These are phyloP conservation scores for Microcebus ravelobensis DNA, from an alignment of 2,113 vertebrate genomes.

Conservation along the genomic window DNA sequence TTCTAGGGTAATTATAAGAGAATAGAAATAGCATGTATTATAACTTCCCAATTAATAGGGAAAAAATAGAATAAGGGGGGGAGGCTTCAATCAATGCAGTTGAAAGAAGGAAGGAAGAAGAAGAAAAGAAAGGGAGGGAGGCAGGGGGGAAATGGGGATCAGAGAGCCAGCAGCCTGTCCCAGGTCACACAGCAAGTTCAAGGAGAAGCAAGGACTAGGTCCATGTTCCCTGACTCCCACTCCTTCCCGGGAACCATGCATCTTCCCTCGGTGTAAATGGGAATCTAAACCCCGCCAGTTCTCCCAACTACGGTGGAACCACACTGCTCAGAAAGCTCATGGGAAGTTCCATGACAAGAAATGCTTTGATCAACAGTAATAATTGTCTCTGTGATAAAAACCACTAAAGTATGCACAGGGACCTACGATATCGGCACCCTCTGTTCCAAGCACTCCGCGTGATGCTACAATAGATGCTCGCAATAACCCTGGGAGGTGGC, in stretches of 20 bases:
- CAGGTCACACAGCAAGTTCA: background rate
- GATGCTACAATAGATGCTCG: background rate
- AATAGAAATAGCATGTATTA: conserved; percentile 43
- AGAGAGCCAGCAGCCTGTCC: background rate
- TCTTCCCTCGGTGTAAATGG: background rate
- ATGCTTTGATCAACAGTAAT: background rate
- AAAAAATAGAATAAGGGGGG: background rate
- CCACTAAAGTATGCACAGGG: background rate
- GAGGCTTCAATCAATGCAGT: background rate
- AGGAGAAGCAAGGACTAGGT: background rate
- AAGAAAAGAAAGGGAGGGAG: too few species aligned
- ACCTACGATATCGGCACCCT: fast-evolving
- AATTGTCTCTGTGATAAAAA: background rate
- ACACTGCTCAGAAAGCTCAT: background rate
- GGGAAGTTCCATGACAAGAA: background rate
- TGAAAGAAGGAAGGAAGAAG: background rate
- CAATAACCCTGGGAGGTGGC: background rate
- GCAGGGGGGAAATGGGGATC: background rate
- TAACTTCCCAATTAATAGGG: conserved; percentile 8
- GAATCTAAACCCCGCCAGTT: background rate
- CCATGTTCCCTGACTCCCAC: background rate
- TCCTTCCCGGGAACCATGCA: fast-evolving
- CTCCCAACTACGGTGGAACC: background rate
- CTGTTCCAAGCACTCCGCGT: background rate
- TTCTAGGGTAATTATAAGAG: conserved; percentile 42